Conservation (phyloP, 2,113 vertebrate genomes). For the Telmatochromis brachygnathus region DNA sequence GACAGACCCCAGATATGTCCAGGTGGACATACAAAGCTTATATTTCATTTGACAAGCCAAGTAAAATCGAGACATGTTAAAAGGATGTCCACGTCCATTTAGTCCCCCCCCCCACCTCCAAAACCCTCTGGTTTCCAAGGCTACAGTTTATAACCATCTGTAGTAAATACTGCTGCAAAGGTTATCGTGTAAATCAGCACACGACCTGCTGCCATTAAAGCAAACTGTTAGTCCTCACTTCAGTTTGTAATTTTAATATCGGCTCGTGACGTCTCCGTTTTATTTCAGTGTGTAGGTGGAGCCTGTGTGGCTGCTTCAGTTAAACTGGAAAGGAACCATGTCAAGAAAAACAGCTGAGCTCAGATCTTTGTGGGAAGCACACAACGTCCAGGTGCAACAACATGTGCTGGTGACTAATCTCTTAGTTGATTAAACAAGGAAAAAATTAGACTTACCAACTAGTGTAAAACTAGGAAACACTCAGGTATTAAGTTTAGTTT, state of each 20-base stretch:
- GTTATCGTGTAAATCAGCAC: neutral
- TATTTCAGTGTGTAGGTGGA: neutral
- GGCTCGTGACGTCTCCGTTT: neutral
- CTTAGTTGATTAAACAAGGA: neutral
- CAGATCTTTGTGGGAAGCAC: rapidly evolving
- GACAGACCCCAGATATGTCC: neutral
- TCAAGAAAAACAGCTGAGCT: neutral
- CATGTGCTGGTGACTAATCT: neutral
- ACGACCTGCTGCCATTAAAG: neutral
- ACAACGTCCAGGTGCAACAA: rapidly evolving
- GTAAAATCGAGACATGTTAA: neutral
- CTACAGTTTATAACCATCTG: constrained; percentile 48
- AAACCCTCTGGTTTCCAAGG: constrained; percentile 59
- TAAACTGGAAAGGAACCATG: neutral
- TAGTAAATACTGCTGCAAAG: constrained; percentile 6
- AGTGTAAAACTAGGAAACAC: neutral
- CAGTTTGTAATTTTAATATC: neutral
- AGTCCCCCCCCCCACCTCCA: neutral
- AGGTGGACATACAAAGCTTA: neutral
- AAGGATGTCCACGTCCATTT: constrained; percentile 37
- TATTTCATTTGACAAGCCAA: neutral
- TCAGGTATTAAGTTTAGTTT: rapidly evolving
- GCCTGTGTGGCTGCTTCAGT: neutral
- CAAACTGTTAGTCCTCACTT: neutral
- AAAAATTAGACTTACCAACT: rapidly evolving